A percentile compares a stretch with the other conserved stretches of the same genome.
These are phyloP conservation scores for Ferrisia virgata DNA, from an alignment of 2,888 invertebrate genomes.

Conservation along the genomic window DNA sequence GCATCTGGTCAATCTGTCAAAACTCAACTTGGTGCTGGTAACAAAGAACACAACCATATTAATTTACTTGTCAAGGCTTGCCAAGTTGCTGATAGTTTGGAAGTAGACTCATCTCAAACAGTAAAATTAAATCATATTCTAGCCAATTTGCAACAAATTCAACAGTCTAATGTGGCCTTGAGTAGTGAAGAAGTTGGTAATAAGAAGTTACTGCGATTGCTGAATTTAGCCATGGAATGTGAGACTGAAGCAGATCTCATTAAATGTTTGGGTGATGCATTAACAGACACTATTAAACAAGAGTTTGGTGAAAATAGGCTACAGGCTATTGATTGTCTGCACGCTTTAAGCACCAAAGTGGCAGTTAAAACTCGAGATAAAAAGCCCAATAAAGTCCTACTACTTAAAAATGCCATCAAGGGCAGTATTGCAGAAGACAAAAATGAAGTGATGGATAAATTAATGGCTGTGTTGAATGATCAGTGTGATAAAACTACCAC, in stretches of 20 bases:
- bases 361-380: not conserved
- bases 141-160: slow-evolving; percentile 49
- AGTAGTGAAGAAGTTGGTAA: not conserved
- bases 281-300: not conserved
- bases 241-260: not conserved
- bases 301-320: not conserved
- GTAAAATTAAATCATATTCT: slow-evolving; percentile 56
- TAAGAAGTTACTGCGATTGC: not conserved
- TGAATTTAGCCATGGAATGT: slow-evolving; percentile 3
- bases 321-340: not conserved
- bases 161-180: not conserved
- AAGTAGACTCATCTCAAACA: slow-evolving; percentile 53
- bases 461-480: slow-evolving; percentile 56
- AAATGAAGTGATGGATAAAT: slow-evolving; percentile 63
- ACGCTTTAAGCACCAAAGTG: not conserved
- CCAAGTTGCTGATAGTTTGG: slow-evolving; percentile 56
- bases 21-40: slow-evolving; percentile 58
- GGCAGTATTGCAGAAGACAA: slow-evolving; percentile 59
- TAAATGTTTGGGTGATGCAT: not conserved
- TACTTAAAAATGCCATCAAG: slow-evolving; percentile 63
- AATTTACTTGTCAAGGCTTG: slow-evolving; percentile 60
- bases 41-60: slow-evolving; percentile 56
- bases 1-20: too few species aligned
- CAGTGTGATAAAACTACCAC: not conserved
- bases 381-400: slow-evolving; percentile 52